These are phyloP conservation scores for Syngnathus scovelli DNA, from an alignment of 2,113 vertebrate genomes.

Conservation along the genomic window DNA sequence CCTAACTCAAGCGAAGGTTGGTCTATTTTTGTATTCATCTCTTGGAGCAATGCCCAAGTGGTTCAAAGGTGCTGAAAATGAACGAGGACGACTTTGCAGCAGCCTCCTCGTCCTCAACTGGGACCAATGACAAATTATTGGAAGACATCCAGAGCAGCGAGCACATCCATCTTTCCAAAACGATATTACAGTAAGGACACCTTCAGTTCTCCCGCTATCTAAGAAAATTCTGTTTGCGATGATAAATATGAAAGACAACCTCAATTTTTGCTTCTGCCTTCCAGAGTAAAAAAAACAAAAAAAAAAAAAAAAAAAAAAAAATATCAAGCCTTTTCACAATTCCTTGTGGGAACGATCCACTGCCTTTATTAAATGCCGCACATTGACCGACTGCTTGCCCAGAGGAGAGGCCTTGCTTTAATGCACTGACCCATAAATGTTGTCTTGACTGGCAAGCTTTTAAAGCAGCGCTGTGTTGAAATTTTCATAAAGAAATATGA, in stretches of 20 bases:
- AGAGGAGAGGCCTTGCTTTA: conserved; percentile 49
- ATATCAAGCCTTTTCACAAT: conserved; percentile 30
- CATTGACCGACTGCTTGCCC: conserved; percentile 46
- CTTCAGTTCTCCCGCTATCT: not conserved
- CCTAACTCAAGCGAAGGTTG: too few species aligned
- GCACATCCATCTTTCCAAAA: not conserved
- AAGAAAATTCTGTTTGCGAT: not conserved
- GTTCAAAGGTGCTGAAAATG: not conserved
- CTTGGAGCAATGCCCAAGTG: conserved; percentile 31
- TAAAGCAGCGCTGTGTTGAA: conserved; percentile 56
- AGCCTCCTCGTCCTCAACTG: not conserved
- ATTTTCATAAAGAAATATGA: conserved; percentile 65
- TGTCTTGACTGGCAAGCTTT: conserved; percentile 34
- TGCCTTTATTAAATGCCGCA: not conserved
- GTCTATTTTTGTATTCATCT: conserved; percentile 21
- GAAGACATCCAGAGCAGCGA: not conserved
- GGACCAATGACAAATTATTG: not conserved
- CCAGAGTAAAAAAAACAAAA: not conserved
- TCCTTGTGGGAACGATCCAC: conserved; percentile 6
- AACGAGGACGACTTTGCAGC: not conserved
- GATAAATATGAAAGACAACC: not conserved
- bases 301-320: not conserved
- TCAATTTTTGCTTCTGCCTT: not conserved
- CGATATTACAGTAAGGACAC: not conserved
- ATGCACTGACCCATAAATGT: conserved; percentile 51